Evolutionary conservation across 2,888 invertebrate species (phyloP), one percentile per base, ranked within the genome.

Genomic region (Drosophila mimetica): DNA sequence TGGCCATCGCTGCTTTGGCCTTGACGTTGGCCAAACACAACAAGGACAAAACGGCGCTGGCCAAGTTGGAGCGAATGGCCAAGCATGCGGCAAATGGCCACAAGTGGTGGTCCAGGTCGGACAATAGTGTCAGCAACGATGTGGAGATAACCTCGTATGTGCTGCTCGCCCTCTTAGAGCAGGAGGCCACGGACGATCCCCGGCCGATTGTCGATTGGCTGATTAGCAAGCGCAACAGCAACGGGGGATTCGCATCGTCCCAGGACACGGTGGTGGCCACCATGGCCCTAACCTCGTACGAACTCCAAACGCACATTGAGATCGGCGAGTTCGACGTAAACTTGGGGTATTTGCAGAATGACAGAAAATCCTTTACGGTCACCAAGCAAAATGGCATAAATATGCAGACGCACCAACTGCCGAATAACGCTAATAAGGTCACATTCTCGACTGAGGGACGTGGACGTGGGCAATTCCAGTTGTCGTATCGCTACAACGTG

Each of bases 61-160:
- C 92, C 67, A 92, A 93, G 71, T 90, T 94, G 76, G 92, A 93
- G 69, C 90, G 89, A 64, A 90, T 93, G 73, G 92, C 93, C 3
- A 93, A 93, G 13, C 51, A 60, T 34, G 90, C 92, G 36, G 90
- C 92, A 51, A 92, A 76, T 9, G 95, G 94, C 36, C 93, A 93
- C 79, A 95, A 95, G 83, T 97, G 96, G 95, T 98, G 97, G 97
- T 94, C 94, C 47, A 95, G 95, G 71, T 89, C 92, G 0, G 86
- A 91, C 46, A 83, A 89, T 11, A 14, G 48, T 6, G 8, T 94
- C 64, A 95, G 96, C 32, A 94, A 95, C 0, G 90, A 90, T 76
- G 92, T 98, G 2, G 97, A 97, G 91, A 96, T 97, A 77, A 98
- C 98, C 0, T 95, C 98, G 0, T 99, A 98, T 91, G 96, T 95